Evolutionary conservation across 2,888 invertebrate genomes (phyloP), one percentile per base, ranked within the genome.

Genomic region (Tyria jacobaeae): DNA sequence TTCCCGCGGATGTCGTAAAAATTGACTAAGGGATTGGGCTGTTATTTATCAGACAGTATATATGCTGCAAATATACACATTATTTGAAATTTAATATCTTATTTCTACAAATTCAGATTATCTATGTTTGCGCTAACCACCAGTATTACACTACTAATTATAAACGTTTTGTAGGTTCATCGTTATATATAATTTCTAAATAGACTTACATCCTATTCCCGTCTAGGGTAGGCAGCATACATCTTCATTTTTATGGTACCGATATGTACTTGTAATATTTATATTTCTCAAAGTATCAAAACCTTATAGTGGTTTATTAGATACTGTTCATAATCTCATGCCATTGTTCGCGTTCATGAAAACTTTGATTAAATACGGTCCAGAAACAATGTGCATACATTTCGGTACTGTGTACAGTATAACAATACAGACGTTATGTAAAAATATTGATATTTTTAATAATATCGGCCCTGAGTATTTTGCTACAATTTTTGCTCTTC

Each of bases 331-430:
- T 49, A 17, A 25, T 49, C 34, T 34, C 55, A 55, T 55, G 39
- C 53, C 66, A 76, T 74, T 74, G 74, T 74, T 74, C 61, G 6
- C 48, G 37, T 60, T 61, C 49, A 48, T 68, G 68, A 62, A 74
- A 75, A 66, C 60, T 66, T 67, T 53, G 51, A 76, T 67, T 64
- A 58, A 64, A 66, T 64, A 53, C 44, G 56, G 15, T 34, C 48
- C 47, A 50, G 52, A 55, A 60, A 51, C 62, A 55, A 60, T 51
- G 48, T n/a, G 39, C n/a, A 53, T 53, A 44, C 48, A 35, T 50
- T 58, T 15, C 41, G 60, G 34, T 39, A 59, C 35, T 47, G 21
- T 47, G 12, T 44, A 24, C 34, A 37, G 10, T n/a, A n/a, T 34
- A 44, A 44, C 55, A 55, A 41, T 51, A 68, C 61, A 66, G 58